A percentile compares a stretch with the other conserved stretches of the same genome.
Evolutionary conservation across 2,888 invertebrate species (phyloP).

Genomic region (Phyllotreta cruciferae): DNA sequence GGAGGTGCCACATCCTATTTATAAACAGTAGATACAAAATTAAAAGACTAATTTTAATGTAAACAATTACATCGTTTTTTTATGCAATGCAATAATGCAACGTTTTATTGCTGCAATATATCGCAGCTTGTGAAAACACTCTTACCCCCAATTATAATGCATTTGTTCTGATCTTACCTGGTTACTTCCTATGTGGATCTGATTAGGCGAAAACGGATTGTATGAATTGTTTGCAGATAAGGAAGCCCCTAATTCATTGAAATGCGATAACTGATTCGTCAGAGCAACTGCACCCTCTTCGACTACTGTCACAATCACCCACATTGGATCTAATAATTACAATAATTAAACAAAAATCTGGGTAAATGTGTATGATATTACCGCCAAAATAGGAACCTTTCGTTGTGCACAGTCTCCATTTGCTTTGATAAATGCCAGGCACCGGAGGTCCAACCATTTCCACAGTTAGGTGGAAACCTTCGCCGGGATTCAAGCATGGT

Average conservation of each 20-base stretch:
- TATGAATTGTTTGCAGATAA: constrained; percentile 46
- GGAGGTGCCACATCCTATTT: constrained; percentile 44
- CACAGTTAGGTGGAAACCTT: constrained; percentile 77
- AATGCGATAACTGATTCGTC: constrained; percentile 77
- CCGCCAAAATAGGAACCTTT: constrained; percentile 93
- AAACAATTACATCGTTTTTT: neutral
- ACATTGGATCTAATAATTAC: constrained; percentile 71
- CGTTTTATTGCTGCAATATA: neutral
- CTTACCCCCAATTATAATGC: neutral
- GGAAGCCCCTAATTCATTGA: constrained; percentile 62
- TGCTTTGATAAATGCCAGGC: constrained; percentile 81
- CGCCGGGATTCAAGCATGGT: constrained; percentile 77
- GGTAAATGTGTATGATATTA: constrained; percentile 55
- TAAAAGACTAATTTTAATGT: neutral
- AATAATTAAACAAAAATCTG: constrained; percentile 6
- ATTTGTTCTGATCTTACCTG: constrained; percentile 43
- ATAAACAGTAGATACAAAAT: no score
- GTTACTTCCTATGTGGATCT: constrained; percentile 46
- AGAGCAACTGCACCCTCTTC: constrained; percentile 81
- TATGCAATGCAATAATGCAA: neutral
- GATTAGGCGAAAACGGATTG: constrained; percentile 51
- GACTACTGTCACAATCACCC: constrained; percentile 82
- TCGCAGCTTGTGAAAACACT: constrained; percentile 3
- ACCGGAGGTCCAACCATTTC: constrained; percentile 80
- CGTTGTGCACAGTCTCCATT: constrained; percentile 89